Conservation (phyloP, 2,113 vertebrate species). For the Desmodus rotundus region DNA sequence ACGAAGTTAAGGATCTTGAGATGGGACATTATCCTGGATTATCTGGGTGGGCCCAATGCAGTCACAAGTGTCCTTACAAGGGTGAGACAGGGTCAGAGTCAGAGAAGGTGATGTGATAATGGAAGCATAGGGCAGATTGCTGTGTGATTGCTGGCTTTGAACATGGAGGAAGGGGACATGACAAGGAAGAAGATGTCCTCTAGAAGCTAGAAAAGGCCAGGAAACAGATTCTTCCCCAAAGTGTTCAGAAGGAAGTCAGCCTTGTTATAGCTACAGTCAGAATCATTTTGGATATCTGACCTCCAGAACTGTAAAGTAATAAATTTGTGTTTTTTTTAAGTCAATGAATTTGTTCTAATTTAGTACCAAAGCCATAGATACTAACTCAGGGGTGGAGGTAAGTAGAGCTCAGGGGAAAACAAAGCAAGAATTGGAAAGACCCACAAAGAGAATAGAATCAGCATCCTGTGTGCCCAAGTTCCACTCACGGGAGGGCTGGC, state of each 20-base stretch:
- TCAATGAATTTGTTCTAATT: not conserved
- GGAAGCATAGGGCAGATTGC: not conserved
- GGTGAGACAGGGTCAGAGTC: not conserved
- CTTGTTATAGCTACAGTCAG: not conserved
- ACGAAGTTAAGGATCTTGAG: not conserved
- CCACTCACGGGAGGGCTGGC: not conserved
- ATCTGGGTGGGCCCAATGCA: too few species aligned
- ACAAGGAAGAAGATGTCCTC: not conserved
- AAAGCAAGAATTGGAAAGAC: not conserved
- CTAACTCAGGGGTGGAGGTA: too few species aligned
- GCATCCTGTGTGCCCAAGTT: too few species aligned
- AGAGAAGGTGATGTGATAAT: not conserved
- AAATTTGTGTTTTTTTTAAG: not conserved
- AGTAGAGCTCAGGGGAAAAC: not conserved
- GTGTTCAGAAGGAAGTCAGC: not conserved
- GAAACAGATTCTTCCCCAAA: not conserved
- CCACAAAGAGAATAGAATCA: not conserved
- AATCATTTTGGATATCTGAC: not conserved
- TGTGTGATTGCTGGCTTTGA: too few species aligned
- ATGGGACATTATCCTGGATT: not conserved
- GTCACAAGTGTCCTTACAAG: not conserved
- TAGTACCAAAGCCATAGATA: not conserved
- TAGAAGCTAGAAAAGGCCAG: not conserved
- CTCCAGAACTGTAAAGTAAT: not conserved
- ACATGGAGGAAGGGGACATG: not conserved